These are phyloP conservation scores for Colius striatus DNA, from an alignment of 2,113 vertebrate species.

Conservation along the genomic window DNA sequence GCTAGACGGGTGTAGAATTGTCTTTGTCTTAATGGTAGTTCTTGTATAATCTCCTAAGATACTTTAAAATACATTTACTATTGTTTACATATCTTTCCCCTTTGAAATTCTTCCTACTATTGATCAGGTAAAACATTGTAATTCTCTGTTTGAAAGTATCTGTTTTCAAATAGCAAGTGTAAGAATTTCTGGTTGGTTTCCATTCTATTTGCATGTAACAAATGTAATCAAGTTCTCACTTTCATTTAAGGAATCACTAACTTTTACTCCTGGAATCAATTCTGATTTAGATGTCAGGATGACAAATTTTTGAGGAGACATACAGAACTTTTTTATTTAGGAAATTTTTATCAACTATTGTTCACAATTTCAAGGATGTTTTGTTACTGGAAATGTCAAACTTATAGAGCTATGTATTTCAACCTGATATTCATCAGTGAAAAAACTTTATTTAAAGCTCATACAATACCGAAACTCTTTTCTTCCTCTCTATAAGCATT, in stretches of 20 bases:
- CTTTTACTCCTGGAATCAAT: background rate
- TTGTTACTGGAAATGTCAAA: background rate
- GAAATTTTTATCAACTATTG: slow-evolving; percentile 29
- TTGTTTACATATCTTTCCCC: background rate
- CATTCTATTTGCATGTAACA: background rate
- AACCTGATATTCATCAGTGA: background rate
- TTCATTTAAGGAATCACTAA: background rate
- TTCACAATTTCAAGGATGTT: slow-evolving; percentile 1
- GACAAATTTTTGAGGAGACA: background rate
- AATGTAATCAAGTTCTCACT: background rate
- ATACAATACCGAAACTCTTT: background rate
- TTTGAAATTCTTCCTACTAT: background rate
- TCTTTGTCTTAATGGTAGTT: background rate
- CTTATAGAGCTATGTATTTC: background rate
- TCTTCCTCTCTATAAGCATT: background rate
- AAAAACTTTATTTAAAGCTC: background rate
- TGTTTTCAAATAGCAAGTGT: background rate
- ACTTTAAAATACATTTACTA: background rate
- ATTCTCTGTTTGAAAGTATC: background rate
- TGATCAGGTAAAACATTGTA: background rate
- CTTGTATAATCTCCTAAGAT: background rate
- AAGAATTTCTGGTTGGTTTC: background rate
- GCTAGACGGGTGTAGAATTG: background rate
- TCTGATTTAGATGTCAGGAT: slow-evolving; percentile 9
- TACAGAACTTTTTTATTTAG: slow-evolving; percentile 8